Conservation (phyloP, 2,888 invertebrate genomes). For the Polydrusus cervinus region DNA sequence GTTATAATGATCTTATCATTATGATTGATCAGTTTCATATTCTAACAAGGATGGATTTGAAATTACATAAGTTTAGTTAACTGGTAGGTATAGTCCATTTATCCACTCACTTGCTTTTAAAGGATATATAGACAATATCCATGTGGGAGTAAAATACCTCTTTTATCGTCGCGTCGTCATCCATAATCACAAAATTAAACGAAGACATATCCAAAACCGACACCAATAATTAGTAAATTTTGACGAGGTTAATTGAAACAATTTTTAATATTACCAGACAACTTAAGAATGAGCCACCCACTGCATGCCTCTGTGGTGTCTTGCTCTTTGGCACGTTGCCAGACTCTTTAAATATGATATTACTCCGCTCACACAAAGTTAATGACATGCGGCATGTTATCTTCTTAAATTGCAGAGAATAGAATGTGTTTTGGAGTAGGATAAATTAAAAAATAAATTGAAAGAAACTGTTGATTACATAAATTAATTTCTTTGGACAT, state of each 20-base stretch:
- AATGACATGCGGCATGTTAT: constrained; percentile 27
- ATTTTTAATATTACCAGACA: constrained; percentile 47
- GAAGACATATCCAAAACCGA: constrained; percentile 15
- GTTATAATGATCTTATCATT: too few relatives aligned
- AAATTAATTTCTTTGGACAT: too few relatives aligned
- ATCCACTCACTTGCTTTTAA: too few relatives aligned
- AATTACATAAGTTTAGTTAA: too few relatives aligned
- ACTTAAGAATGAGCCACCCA: constrained; percentile 52
- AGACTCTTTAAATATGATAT: constrained; percentile 45
- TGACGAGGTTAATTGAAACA: constrained; percentile 48
- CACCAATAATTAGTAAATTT: constrained; percentile 48
- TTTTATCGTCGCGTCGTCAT: neutral
- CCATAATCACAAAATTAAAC: constrained; percentile 7
- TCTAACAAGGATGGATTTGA: too few relatives aligned
- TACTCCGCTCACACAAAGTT: constrained; percentile 34
- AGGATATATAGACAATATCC: too few relatives aligned
- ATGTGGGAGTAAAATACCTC: too few relatives aligned
- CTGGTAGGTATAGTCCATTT: too few relatives aligned
- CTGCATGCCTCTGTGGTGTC: constrained; percentile 32
- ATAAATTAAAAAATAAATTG: neutral
- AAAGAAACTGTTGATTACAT: neutral
- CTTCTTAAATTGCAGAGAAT: neutral
- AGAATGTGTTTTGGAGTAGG: neutral
- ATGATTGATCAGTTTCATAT: too few relatives aligned
- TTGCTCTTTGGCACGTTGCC: constrained; percentile 46